Percentiles rank a stretch among this genome's conserved stretches.
phyloP scores from a whole-genome alignment of 2,888 invertebrate genomes.

The Nezara viridula region DNA sequence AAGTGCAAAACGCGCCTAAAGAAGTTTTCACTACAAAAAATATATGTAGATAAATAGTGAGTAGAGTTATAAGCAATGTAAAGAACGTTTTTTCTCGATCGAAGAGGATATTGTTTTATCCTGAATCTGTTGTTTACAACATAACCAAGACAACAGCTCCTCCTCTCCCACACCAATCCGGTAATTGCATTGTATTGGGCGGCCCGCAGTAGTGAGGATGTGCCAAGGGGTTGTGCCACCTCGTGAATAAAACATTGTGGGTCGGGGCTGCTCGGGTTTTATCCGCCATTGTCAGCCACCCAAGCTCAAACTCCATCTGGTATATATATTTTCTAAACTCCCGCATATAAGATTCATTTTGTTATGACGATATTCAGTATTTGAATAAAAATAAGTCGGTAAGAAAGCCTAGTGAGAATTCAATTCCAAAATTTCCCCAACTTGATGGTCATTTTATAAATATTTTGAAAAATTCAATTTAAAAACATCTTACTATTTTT shows the following conservation, averaged over 20 bases:
- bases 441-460: too few species aligned
- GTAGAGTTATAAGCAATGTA: not conserved
- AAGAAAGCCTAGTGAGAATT: too few species aligned
- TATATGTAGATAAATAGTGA: not conserved
- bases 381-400: too few species aligned
- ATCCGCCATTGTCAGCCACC: not conserved
- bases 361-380: too few species aligned
- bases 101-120: not conserved
- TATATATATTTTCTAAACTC: not conserved
- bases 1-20: too few species aligned
- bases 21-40: too few species aligned
- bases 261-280: not conserved
- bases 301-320: not conserved
- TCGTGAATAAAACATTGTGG: not conserved
- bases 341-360: too few species aligned
- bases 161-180: not conserved
- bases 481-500: too few species aligned
- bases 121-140: not conserved
- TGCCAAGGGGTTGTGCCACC: not conserved
- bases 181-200: not conserved
- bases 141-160: not conserved
- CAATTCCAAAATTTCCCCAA: too few species aligned
- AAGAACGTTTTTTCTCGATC: not conserved
- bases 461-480: too few species aligned
- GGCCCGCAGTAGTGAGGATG: not conserved